Percentiles rank a stretch among this genome's conserved stretches.
These are phyloP conservation scores for Drosophila willistoni DNA, from an alignment of 1,140 invertebrate species.

Conservation along the genomic window DNA sequence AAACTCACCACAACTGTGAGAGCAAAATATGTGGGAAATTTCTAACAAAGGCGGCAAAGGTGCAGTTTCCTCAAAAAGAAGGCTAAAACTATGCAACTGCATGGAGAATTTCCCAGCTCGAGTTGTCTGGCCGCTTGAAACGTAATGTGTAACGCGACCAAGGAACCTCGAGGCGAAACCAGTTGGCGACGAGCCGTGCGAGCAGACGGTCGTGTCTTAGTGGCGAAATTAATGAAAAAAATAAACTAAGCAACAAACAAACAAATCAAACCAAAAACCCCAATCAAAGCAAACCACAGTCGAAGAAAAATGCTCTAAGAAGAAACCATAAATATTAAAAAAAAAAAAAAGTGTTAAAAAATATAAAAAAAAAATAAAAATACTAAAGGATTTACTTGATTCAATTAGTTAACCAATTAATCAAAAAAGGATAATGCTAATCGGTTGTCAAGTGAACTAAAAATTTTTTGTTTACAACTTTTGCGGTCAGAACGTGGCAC, in stretches of 20 bases:
- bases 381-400: constrained; percentile 38
- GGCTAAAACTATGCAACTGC: constrained; percentile 2
- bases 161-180: constrained; percentile 73
- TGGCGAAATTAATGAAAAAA: constrained; percentile 42
- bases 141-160: background rate
- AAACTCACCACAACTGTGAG: constrained; percentile 60
- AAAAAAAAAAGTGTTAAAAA: constrained; percentile 5
- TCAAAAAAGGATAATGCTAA: constrained; percentile 26
- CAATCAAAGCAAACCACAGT: constrained; percentile 4
- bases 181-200: constrained; percentile 80
- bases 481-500: constrained; percentile 44
- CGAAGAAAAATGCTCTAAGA: background rate
- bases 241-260: background rate
- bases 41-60: background rate
- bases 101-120: constrained; percentile 50
- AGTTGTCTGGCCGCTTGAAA: background rate
- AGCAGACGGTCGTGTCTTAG: constrained; percentile 80
- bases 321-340: background rate
- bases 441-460: constrained; percentile 56
- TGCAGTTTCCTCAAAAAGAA: constrained; percentile 1
- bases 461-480: constrained; percentile 50
- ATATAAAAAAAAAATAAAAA: constrained; percentile 19
- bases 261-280: constrained; percentile 6
- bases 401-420: background rate
- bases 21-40: constrained; percentile 8